Evolutionary conservation across 1,140 invertebrate genomes (phyloP).

Genomic region (Euglossa dilemma): DNA sequence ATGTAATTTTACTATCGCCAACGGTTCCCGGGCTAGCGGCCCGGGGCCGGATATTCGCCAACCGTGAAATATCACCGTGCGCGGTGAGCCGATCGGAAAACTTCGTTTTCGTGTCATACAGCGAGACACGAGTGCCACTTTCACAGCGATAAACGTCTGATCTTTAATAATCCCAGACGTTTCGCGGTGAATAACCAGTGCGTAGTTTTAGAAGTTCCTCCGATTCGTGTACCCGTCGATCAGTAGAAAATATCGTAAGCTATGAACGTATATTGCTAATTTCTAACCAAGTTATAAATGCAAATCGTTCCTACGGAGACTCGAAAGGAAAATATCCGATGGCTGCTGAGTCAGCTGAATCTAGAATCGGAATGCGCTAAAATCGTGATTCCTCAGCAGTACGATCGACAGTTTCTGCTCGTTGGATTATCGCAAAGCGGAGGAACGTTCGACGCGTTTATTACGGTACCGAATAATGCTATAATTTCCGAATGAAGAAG

Average conservation of each 20-base stretch:
- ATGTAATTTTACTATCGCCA: slow-evolving; percentile 38
- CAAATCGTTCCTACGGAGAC: neutral
- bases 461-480: neutral
- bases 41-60: slow-evolving; percentile 38
- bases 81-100: neutral
- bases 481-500: neutral
- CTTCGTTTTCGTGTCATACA: neutral
- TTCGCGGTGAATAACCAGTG: too few species aligned
- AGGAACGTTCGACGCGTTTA: neutral
- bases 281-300: neutral
- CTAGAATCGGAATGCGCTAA: slow-evolving; percentile 6
- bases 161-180: neutral
- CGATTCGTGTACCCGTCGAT: too few species aligned
- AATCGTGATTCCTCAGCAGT: neutral
- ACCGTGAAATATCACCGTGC: slow-evolving; percentile 53
- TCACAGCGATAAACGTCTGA: neutral
- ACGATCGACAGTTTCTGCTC: neutral
- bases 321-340: slow-evolving; percentile 9
- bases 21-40: neutral
- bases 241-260: neutral
- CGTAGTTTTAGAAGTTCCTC: too few species aligned
- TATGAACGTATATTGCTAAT: neutral
- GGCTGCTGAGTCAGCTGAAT: slow-evolving; percentile 9
- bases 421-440: neutral
- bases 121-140: neutral